Percentiles rank a stretch among this genome's conserved stretches.
phyloP scores from a whole-genome alignment of 2,797 vertebrate species.

The Gadopsis bispinosus region DNA sequence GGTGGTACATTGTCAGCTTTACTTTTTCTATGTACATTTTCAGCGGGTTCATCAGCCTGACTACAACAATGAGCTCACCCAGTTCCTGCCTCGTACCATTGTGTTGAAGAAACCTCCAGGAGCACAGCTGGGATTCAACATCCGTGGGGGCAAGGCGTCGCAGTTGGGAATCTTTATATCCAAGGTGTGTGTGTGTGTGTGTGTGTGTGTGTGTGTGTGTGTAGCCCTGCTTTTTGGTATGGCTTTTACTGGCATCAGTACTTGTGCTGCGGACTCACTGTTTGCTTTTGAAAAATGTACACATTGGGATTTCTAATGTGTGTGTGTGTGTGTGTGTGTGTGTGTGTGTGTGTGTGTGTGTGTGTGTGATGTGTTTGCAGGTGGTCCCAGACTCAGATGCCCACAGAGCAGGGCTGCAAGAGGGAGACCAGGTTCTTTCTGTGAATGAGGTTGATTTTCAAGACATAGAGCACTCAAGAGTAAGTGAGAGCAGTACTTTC shows the following conservation, averaged over 20 bases:
- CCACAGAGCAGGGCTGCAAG: conserved; percentile 94
- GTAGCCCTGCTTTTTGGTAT: neutral
- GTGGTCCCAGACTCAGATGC: conserved; percentile 97
- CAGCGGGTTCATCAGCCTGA: conserved; percentile 94
- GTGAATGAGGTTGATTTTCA: conserved; percentile 99
- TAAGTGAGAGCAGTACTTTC: conserved; percentile 68
- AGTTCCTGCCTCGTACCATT: conserved; percentile 94
- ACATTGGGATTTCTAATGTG: neutral
- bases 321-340: conserved; percentile 3
- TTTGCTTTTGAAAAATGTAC: neutral
- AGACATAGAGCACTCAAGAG: conserved; percentile 98
- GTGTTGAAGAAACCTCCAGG: conserved; percentile 95
- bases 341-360: neutral
- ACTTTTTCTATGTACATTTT: conserved; percentile 10
- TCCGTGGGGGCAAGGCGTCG: conserved; percentile 96
- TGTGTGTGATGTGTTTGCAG: conserved; percentile 73
- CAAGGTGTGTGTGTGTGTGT: conserved; percentile 84
- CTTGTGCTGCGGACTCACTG: neutral
- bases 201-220: neutral
- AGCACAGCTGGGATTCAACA: conserved; percentile 98
- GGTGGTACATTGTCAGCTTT: neutral
- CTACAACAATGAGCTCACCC: conserved; percentile 97
- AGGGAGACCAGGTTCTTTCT: conserved; percentile 97
- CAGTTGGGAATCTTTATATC: conserved; percentile 99
- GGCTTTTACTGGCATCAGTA: rapidly evolving